phyloP scores from a whole-genome alignment of 2,888 invertebrate species.

The Nemoura dubitans region DNA sequence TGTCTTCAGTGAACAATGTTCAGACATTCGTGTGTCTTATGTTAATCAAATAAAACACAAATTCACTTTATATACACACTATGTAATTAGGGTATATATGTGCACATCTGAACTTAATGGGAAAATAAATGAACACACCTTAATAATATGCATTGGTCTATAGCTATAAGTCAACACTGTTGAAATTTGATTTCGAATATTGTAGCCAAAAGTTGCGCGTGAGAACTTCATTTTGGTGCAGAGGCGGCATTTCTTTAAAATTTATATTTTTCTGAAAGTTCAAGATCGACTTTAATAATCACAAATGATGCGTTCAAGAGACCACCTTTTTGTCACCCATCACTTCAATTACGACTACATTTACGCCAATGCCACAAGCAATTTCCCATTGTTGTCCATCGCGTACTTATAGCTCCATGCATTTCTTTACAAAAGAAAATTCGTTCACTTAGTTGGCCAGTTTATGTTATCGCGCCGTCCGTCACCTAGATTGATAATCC shows the following conservation, averaged over 20 bases:
- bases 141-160: no score
- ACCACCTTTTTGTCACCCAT: not conserved
- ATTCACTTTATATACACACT: not conserved
- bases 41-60: conserved; percentile 1
- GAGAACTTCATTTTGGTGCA: not conserved
- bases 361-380: not conserved
- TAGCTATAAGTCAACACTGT: no score
- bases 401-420: not conserved
- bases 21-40: not conserved
- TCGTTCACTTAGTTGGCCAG: not conserved
- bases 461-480: not conserved
- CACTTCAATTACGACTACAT: not conserved
- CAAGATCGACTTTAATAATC: not conserved
- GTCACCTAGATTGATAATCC: conserved; percentile 4
- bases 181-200: not conserved
- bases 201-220: not conserved
- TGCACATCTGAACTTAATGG: not conserved
- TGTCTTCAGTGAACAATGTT: not conserved
- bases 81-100: not conserved
- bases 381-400: not conserved
- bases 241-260: not conserved
- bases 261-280: not conserved
- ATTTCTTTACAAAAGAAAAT: not conserved
- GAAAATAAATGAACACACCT: not conserved
- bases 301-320: not conserved